Evolutionary conservation across 2,888 invertebrate species (phyloP).

Genomic region (Acanthacorydalis orientalis): DNA sequence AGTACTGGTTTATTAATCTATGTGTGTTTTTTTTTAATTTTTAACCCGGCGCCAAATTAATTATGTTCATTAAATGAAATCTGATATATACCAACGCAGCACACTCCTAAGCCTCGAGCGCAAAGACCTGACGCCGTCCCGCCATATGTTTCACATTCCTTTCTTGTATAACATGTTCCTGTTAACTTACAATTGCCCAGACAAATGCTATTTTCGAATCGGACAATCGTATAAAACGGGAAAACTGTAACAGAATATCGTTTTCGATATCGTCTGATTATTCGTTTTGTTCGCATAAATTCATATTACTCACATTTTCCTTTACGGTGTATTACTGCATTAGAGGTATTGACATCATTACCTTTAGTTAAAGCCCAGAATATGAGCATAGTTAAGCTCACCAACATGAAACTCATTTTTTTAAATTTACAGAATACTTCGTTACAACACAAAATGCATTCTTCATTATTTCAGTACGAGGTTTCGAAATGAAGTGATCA

Average conservation of each 20-base stretch:
- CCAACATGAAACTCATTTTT: background rate
- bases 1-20: background rate
- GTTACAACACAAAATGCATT: too few species aligned
- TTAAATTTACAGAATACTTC: too few species aligned
- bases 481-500: too few species aligned
- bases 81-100: slow-evolving; percentile 58
- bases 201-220: slow-evolving; percentile 58
- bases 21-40: background rate
- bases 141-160: slow-evolving; percentile 52
- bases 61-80: background rate
- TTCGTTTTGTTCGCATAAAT: too few species aligned
- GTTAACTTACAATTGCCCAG: slow-evolving; percentile 42
- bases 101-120: slow-evolving; percentile 55
- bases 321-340: background rate
- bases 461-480: too few species aligned
- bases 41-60: background rate
- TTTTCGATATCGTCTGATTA: background rate
- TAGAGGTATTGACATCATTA: background rate
- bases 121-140: slow-evolving; percentile 60
- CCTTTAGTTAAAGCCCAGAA: background rate
- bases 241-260: slow-evolving; percentile 3
- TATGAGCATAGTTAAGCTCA: background rate
- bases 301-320: slow-evolving; percentile 1
- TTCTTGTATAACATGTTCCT: slow-evolving; percentile 62
- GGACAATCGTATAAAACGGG: slow-evolving; percentile 35